Base-by-base conservation (phyloP, 1,140 invertebrate species). In the Caenorhabditis tropicalis region DNA sequence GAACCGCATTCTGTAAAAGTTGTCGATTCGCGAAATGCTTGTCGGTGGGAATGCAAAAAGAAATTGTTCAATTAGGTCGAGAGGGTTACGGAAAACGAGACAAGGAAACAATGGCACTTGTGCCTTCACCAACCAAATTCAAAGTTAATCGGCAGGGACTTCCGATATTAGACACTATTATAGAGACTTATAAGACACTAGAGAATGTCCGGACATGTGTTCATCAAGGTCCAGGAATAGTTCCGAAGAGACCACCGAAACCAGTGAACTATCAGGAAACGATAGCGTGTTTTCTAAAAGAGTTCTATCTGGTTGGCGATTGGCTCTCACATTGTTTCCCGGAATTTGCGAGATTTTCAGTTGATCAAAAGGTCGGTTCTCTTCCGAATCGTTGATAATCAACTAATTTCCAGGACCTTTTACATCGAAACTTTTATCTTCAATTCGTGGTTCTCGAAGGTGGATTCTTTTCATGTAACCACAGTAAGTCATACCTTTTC, bases 21-120 rank as follows among this genome's bases (percentile, higher is more conserved):
- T 65, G 58, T 65, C 29, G 58, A 65, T 65, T 65, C 15, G 31
- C 58, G 29, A 65, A 65, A 65, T 65, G 58, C 16, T 31, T 65
- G 16, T 12, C 29, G 10, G 58, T 65, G 6, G 58, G 58, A 65
- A 65, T 65, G 58, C 29, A 65, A 19, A 65, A 65, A 65, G 58
- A 65, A n/a, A 65, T 36, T 1, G 58, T 65, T 36, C 58, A 65
- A 36, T 16, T 33, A n/a, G 58, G 58, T 19, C 33, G 58, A 65
- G 58, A 65, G n/a, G 58, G 58, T 0, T 65, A 65, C 2, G 58
- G 58, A 36, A 65, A 19, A 65, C 7, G 58, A 36, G 58, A 65
- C 3, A 56, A 56, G 29, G 24, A 27, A 10, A 10, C 19, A 36
- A 16, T 65, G 15, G 58, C 58, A 4, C 10, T 65, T 0, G 58